Percentiles rank a stretch among this genome's conserved stretches.
phyloP scores from a whole-genome alignment of 2,797 vertebrate species.

The Pipistrellus nathusii region DNA sequence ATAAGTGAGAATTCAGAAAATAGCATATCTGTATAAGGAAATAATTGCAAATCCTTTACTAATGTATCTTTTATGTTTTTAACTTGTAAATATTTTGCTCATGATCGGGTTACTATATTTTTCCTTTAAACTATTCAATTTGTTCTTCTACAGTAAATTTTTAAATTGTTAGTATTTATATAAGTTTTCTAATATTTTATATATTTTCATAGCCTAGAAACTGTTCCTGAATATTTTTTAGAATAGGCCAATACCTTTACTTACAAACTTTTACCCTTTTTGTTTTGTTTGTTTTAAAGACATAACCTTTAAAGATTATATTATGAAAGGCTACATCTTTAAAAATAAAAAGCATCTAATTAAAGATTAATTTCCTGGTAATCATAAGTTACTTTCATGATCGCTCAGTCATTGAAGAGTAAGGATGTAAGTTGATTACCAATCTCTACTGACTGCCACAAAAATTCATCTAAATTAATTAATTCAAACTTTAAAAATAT shows the following conservation, averaged over 20 bases:
- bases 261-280: neutral
- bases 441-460: neutral
- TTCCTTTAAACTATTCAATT: neutral
- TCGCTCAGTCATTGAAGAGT: neutral
- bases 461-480: neutral
- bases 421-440: neutral
- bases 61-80: constrained; percentile 38
- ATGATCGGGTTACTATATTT: neutral
- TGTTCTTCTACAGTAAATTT: neutral
- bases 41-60: neutral
- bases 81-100: neutral
- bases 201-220: neutral
- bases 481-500: neutral
- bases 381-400: neutral
- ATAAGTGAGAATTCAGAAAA: constrained; percentile 7
- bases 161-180: neutral
- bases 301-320: neutral
- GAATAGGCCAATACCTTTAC: neutral
- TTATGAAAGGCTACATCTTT: neutral
- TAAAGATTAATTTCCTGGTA: constrained; percentile 5
- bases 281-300: neutral
- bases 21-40: constrained; percentile 20
- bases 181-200: neutral
- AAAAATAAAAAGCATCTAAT: neutral
- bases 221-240: constrained; percentile 31